Percentiles rank a stretch among this genome's conserved stretches.
phyloP scores from a whole-genome alignment of 2,797 vertebrate species.

The Falco rusticolus region DNA sequence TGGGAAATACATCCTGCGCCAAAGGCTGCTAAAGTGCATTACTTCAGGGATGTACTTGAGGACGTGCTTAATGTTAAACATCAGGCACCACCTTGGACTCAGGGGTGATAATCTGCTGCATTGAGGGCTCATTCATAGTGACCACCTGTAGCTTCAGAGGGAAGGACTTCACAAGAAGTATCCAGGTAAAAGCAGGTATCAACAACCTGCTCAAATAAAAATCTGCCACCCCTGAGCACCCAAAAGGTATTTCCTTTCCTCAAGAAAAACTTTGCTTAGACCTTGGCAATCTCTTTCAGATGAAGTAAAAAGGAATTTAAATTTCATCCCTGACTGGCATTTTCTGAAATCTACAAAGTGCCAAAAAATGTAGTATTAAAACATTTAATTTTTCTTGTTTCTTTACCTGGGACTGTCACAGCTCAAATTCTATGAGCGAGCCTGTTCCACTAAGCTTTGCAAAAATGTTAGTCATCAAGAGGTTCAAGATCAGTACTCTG shows the following conservation, averaged over 20 bases:
- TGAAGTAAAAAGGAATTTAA: background rate
- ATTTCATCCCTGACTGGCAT: background rate
- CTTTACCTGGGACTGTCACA: background rate
- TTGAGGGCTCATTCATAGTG: accelerated
- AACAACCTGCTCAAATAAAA: background rate
- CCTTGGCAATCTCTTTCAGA: background rate
- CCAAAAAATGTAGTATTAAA: background rate
- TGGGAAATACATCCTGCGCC: background rate
- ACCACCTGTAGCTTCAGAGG: background rate
- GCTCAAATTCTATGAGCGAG: background rate
- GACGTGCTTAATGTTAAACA: accelerated
- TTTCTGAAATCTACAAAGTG: background rate
- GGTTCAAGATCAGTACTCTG: background rate
- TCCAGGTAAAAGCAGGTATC: background rate
- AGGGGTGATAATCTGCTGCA: background rate
- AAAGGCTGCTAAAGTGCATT: background rate
- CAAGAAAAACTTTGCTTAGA: background rate
- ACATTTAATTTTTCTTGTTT: background rate
- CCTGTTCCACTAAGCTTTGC: background rate
- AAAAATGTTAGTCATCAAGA: background rate
- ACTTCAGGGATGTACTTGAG: background rate
- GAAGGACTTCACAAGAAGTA: background rate
- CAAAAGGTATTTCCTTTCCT: background rate
- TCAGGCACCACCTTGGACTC: accelerated
- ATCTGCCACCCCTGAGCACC: background rate